Percentiles rank a stretch among this genome's conserved stretches.
Conservation (phyloP, 2,888 invertebrate genomes). For the Drosophila borealis region DNA sequence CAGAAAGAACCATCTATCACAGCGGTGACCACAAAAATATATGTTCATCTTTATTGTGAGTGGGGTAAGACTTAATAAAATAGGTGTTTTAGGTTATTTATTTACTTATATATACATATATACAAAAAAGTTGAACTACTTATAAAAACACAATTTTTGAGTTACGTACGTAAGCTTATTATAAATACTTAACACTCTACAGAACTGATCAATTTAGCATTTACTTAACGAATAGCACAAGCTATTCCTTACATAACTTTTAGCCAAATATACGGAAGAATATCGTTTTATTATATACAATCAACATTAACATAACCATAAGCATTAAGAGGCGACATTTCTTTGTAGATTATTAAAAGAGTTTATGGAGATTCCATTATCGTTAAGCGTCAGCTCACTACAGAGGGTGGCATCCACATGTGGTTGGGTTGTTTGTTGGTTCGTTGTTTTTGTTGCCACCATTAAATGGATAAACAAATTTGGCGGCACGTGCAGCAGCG, state of each 20-base stretch:
- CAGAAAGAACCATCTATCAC: conserved; percentile 6
- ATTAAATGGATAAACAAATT: conserved; percentile 56
- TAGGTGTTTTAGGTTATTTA: conserved; percentile 5
- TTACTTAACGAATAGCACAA: conserved; percentile 1
- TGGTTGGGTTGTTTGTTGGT: conserved; percentile 23
- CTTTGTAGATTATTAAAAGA: conserved; percentile 57
- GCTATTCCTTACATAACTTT: conserved; percentile 5
- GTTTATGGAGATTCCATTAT: conserved; percentile 74
- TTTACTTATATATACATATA: conserved; percentile 35
- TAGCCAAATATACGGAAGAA: conserved; percentile 1
- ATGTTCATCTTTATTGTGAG: conserved; percentile 50
- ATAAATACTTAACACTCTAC: conserved; percentile 41
- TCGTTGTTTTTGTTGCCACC: conserved; percentile 39
- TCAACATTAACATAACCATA: conserved; percentile 19
- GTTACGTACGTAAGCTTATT: conserved; percentile 26
- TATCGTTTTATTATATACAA: conserved; percentile 39
- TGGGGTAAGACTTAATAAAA: background rate
- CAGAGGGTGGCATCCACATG: conserved; percentile 29
- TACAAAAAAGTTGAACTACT: conserved; percentile 36
- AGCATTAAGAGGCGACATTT: conserved; percentile 36
- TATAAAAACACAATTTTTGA: conserved; percentile 5
- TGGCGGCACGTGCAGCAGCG: conserved; percentile 55
- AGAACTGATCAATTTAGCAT: background rate
- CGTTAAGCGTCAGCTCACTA: conserved; percentile 82
- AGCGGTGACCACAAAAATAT: background rate